Conservation (phyloP, 2,797 vertebrate genomes). For the Mus minutoides region DNA sequence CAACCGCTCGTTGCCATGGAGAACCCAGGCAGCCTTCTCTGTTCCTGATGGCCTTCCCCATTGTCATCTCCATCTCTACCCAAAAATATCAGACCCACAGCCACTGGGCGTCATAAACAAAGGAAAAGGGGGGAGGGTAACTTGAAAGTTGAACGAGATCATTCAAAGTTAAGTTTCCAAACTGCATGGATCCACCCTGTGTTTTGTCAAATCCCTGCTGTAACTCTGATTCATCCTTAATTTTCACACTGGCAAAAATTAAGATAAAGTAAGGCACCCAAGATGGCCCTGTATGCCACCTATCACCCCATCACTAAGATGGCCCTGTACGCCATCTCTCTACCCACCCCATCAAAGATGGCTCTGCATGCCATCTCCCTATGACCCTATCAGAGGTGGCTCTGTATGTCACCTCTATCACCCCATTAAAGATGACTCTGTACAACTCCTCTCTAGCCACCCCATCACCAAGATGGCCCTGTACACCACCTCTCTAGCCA, state of each 20-base stretch:
- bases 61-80: constrained; percentile 88
- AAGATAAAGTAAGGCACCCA: constrained; percentile 91
- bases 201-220: constrained; percentile 89
- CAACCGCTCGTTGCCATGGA: constrained; percentile 96
- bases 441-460: neutral
- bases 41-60: constrained; percentile 94
- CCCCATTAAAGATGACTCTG: neutral
- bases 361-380: too few species aligned
- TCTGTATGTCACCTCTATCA: neutral
- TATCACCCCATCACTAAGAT: neutral
- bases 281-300: constrained; percentile 85
- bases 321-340: neutral
- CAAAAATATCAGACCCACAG: constrained; percentile 88
- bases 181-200: constrained; percentile 87
- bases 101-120: constrained; percentile 87
- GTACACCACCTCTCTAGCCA: neutral
- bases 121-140: constrained; percentile 87
- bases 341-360: neutral
- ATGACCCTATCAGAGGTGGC: neutral
- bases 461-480: neutral
- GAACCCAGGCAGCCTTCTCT: constrained; percentile 93
- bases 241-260: constrained; percentile 90
- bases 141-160: constrained; percentile 87
- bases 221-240: constrained; percentile 88
- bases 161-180: constrained; percentile 87